Conservation (phyloP, 2,888 invertebrate genomes). For the Lithophane semibrunnea region DNA sequence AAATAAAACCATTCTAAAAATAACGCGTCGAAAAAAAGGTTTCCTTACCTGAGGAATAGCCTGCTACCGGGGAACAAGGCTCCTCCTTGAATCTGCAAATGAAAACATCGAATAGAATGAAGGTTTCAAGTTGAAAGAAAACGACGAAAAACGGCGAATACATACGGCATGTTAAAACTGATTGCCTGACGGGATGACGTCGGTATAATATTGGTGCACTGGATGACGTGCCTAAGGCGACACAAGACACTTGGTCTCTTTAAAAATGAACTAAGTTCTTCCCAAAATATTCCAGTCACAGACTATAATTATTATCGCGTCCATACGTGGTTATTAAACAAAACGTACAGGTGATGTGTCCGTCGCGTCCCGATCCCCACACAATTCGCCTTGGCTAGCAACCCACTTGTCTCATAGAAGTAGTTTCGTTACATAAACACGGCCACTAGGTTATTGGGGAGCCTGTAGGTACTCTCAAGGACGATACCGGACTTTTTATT, state of each 20-base stretch:
- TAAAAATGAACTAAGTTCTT: no score
- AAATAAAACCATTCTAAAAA: conserved; percentile 16
- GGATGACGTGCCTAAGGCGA: background rate
- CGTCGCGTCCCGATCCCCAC: background rate
- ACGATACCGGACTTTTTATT: conserved; percentile 70
- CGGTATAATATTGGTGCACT: background rate
- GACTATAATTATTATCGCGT: background rate
- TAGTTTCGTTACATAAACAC: conserved; percentile 65
- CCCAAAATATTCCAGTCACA: background rate
- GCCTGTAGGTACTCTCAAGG: conserved; percentile 73
- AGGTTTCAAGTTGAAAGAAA: conserved; percentile 21
- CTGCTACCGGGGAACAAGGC: conserved; percentile 70
- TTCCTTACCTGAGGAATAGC: conserved; percentile 70
- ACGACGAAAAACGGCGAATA: conserved; percentile 12
- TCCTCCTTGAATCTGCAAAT: conserved; percentile 83
- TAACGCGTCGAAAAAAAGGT: background rate
- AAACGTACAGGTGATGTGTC: background rate
- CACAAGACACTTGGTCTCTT: background rate
- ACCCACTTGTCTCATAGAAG: conserved; percentile 24
- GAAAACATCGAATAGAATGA: conserved; percentile 52
- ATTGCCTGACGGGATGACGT: background rate
- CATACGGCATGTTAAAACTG: conserved; percentile 19
- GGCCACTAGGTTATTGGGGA: conserved; percentile 83
- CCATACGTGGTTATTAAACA: background rate
- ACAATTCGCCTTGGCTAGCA: conserved; percentile 14